Conservation (phyloP, 2,797 vertebrate species). For the Simalia tracyae region DNA sequence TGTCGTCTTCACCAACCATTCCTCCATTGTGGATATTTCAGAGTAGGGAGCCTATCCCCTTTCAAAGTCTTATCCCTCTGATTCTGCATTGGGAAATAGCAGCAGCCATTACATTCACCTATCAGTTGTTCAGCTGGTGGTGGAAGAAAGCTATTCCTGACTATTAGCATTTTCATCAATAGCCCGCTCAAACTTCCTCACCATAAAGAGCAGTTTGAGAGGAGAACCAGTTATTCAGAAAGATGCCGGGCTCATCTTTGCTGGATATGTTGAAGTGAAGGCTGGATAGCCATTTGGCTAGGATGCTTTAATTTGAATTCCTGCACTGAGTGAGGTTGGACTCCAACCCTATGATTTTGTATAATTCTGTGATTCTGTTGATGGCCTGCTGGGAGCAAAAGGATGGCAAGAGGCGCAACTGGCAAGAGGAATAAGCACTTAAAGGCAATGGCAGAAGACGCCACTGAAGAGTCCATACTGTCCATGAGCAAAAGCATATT, state of each 20-base stretch:
- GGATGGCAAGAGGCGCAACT: background rate
- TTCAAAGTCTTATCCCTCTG: background rate
- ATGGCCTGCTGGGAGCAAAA: background rate
- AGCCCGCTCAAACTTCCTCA: too few relatives aligned
- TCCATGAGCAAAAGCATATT: background rate
- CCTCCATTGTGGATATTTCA: background rate
- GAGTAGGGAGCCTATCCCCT: background rate
- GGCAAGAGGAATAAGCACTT: background rate
- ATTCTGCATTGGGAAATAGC: background rate
- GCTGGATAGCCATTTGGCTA: too few relatives aligned
- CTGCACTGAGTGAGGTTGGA: too few relatives aligned
- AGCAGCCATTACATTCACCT: background rate
- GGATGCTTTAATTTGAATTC: too few relatives aligned
- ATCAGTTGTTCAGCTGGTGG: background rate
- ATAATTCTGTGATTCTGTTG: background rate
- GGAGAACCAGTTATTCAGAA: too few relatives aligned
- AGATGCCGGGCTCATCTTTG: too few relatives aligned
- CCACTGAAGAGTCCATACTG: background rate
- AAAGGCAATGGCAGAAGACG: background rate
- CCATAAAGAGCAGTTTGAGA: too few relatives aligned
- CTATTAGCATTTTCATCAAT: background rate
- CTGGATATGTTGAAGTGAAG: too few relatives aligned
- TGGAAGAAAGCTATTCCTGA: background rate
- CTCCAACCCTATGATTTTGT: background rate
- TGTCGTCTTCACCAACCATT: too few relatives aligned